phyloP scores from a whole-genome alignment of 1,140 invertebrate genomes.

The Uloborus diversus region DNA sequence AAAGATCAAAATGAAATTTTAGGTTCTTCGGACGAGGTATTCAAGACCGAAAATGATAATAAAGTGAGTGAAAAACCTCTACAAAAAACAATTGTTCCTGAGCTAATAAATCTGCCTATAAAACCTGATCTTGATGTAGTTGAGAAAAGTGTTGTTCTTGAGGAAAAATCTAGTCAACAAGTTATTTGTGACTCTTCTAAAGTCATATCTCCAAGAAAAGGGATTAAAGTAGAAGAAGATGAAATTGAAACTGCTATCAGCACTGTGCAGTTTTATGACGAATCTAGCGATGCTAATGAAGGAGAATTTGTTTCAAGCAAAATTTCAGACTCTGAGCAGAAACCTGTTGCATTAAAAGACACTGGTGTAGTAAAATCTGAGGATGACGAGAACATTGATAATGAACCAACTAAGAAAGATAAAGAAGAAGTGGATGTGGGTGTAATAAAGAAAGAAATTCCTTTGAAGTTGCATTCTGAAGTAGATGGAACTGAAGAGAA shows the following conservation, averaged over 20 bases:
- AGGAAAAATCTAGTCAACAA: not conserved
- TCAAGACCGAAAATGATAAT: not conserved
- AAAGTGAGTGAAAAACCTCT: not conserved
- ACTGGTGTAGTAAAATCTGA: not conserved
- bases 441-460: not conserved
- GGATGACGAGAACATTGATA: not conserved
- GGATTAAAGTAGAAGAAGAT: slow-evolving; percentile 40
- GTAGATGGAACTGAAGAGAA: not conserved
- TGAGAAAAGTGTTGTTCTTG: too few species aligned
- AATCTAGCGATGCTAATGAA: not conserved
- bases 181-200: not conserved
- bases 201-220: slow-evolving; percentile 30
- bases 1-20: not conserved
- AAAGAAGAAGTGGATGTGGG: not conserved
- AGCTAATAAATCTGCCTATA: too few species aligned
- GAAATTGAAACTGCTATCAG: slow-evolving; percentile 41
- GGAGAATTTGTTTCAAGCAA: not conserved
- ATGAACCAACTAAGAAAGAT: not conserved
- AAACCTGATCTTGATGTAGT: too few species aligned
- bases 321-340: not conserved
- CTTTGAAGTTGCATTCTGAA: not conserved
- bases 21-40: not conserved
- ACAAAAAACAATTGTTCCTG: too few species aligned
- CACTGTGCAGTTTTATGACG: slow-evolving; percentile 18
- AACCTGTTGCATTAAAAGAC: not conserved